phyloP scores from a whole-genome alignment of 2,888 invertebrate species.

The Lottia scabra region DNA sequence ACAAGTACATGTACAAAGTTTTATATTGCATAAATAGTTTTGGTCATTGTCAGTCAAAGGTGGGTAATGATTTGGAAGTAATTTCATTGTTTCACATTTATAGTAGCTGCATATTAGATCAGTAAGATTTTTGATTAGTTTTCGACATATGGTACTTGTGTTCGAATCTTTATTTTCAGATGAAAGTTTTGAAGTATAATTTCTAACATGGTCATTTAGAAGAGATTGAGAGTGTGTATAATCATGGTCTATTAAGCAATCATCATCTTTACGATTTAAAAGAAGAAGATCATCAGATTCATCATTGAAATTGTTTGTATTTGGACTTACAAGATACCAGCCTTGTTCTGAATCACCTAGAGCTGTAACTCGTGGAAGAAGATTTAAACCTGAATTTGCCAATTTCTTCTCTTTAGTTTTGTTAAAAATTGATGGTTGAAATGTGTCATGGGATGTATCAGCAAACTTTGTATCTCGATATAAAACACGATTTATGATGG shows the following conservation, averaged over 20 bases:
- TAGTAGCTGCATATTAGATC: background rate
- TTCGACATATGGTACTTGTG: background rate
- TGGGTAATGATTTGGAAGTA: background rate
- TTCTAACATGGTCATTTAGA: background rate
- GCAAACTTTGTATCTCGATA: background rate
- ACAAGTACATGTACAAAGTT: background rate
- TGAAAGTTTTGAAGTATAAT: background rate
- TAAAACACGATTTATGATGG: background rate
- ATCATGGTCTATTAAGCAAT: background rate
- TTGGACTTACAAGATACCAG: background rate
- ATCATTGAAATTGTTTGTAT: background rate
- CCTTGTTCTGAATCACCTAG: background rate
- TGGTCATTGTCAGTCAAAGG: background rate
- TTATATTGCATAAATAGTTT: background rate
- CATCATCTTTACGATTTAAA: background rate
- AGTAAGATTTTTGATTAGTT: background rate
- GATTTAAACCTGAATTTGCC: background rate
- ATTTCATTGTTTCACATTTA: background rate
- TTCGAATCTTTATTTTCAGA: background rate
- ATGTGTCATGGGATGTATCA: background rate
- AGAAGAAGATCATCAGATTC: background rate
- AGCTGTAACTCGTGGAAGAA: background rate
- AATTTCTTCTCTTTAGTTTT: background rate
- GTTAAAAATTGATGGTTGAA: background rate
- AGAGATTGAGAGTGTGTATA: background rate